phyloP scores from a whole-genome alignment of 2,888 invertebrate genomes.

The Heliconius charithonia region DNA sequence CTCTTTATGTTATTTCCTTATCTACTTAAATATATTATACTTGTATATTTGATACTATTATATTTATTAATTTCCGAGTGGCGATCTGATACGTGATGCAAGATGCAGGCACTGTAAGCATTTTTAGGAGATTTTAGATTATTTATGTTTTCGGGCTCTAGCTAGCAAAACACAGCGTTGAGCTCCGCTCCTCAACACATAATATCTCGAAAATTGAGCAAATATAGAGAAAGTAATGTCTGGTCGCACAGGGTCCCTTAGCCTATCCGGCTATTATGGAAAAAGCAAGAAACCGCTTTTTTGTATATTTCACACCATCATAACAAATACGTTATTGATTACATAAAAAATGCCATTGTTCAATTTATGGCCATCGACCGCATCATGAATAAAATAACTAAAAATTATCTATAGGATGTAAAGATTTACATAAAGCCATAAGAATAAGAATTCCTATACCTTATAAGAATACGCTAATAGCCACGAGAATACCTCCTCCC shows the following conservation, averaged over 20 bases:
- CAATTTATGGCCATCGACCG: neutral
- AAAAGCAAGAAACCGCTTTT: neutral
- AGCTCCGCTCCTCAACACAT: too few species aligned
- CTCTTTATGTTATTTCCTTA: neutral
- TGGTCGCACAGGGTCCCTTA: neutral
- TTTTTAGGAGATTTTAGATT: too few species aligned
- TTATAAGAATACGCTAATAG: conserved; percentile 45
- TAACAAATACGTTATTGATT: conserved; percentile 1
- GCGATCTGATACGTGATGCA: too few species aligned
- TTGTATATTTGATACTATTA: neutral
- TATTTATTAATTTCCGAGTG: neutral
- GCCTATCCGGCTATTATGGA: neutral
- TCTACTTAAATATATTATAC: neutral
- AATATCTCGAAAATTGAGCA: too few species aligned
- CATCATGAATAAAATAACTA: conserved; percentile 8
- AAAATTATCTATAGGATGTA: conserved; percentile 25
- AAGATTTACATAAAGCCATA: conserved; percentile 20
- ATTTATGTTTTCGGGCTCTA: too few species aligned
- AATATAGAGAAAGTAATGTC: too few species aligned
- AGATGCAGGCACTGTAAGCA: too few species aligned
- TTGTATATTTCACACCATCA: neutral
- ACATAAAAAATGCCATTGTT: neutral
- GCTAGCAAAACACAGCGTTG: too few species aligned
- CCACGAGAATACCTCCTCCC: conserved; percentile 39
- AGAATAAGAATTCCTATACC: conserved; percentile 31